These are phyloP conservation scores for Hylaea fasciaria DNA, from an alignment of 2,888 invertebrate genomes.

Conservation along the genomic window DNA sequence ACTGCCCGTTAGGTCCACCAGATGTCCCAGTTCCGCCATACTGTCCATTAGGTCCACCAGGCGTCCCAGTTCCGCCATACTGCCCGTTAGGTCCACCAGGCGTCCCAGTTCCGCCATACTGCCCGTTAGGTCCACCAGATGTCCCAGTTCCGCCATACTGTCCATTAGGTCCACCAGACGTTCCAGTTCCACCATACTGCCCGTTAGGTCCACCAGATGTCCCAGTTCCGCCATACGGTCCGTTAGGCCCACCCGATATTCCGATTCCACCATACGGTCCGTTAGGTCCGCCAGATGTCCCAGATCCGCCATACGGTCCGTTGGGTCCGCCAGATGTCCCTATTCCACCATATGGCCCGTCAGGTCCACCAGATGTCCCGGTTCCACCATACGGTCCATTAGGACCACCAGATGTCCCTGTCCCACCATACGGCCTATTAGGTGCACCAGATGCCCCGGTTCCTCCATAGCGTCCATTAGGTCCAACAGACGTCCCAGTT, in stretches of 20 bases:
- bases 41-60: slow-evolving; percentile 7
- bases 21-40: slow-evolving; percentile 12
- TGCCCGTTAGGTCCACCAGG: slow-evolving; percentile 4
- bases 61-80: slow-evolving; percentile 4
- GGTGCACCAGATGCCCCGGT: slow-evolving; percentile 1
- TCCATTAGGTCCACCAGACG: slow-evolving; percentile 7
- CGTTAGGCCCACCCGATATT: slow-evolving; percentile 11
- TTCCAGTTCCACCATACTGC: slow-evolving; percentile 2
- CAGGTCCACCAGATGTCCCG: slow-evolving; percentile 6
- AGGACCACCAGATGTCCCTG: slow-evolving; percentile 16
- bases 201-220: slow-evolving; percentile 1
- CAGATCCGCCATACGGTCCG: slow-evolving; percentile 7
- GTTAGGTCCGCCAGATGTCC: slow-evolving; percentile 3
- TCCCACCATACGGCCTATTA: slow-evolving; percentile 6
- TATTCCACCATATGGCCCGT: slow-evolving; percentile 2
- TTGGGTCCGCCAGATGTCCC: slow-evolving; percentile 5
- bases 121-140: slow-evolving; percentile 5
- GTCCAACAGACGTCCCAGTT: slow-evolving; percentile 2
- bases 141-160: slow-evolving; percentile 12
- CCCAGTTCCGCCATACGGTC: slow-evolving; percentile 16
- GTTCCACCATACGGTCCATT: slow-evolving; percentile 16
- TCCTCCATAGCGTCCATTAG: slow-evolving; percentile 2
- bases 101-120: slow-evolving; percentile 1
- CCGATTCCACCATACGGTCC: slow-evolving; percentile 14
- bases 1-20: slow-evolving; percentile 12